Conservation (phyloP, 1,140 invertebrate genomes). For the Lasaia peninsularis region DNA sequence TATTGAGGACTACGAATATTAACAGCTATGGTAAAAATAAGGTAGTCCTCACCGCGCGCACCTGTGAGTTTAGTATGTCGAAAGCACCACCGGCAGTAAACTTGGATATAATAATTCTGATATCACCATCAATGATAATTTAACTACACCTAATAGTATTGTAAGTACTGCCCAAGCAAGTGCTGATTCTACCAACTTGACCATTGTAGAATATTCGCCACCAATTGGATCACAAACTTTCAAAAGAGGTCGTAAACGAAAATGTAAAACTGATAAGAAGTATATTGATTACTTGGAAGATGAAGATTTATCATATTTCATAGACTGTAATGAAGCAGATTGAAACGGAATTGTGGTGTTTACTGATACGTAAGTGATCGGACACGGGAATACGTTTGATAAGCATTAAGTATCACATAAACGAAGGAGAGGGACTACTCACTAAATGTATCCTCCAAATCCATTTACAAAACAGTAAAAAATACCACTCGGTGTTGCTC, state of each 20-base stretch:
- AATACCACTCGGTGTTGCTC: slow-evolving; percentile 1
- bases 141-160: background rate
- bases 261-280: slow-evolving; percentile 13
- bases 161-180: background rate
- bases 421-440: slow-evolving; percentile 25
- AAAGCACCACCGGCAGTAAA: background rate
- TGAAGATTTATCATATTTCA: slow-evolving; percentile 10
- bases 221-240: background rate
- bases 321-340: slow-evolving; percentile 8
- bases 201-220: slow-evolving; percentile 13
- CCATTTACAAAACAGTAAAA: slow-evolving; percentile 23
- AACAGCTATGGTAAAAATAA: background rate
- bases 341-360: slow-evolving; percentile 5
- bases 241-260: background rate
- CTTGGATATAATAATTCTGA: background rate
- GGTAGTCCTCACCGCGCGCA: background rate
- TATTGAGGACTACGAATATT: background rate
- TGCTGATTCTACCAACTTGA: background rate
- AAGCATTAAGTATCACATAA: slow-evolving; percentile 24
- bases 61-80: background rate
- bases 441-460: slow-evolving; percentile 26
- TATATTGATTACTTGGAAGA: slow-evolving; percentile 12
- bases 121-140: background rate
- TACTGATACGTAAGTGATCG: slow-evolving; percentile 11
- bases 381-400: slow-evolving; percentile 9